Evolutionary conservation across 2,113 vertebrate genomes (phyloP), one percentile per base, ranked within the genome.

Genomic region (Hippoglossus stenolepis): DNA sequence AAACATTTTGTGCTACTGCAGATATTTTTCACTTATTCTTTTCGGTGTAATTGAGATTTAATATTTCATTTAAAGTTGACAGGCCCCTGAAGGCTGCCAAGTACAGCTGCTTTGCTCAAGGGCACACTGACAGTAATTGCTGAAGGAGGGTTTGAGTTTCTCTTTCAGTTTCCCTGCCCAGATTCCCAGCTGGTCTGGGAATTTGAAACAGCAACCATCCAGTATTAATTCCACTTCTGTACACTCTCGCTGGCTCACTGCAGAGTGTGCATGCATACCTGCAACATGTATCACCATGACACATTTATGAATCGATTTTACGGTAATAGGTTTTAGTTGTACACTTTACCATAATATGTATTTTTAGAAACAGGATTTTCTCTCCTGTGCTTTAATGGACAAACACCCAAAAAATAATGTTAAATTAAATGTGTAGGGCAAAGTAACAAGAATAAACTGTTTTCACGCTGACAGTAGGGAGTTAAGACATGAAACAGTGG

Each of bases 121-220:
- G 79, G 82, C 77, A 85, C 61, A 54, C 17, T 58, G 85, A 64
- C 70, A 14, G 54, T 84, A 82, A 82, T 61, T 61, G 69, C 26
- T 23, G 28, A 73, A 53, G 71, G 2, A 70, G 11, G 47, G 61
- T 72, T 77, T 79, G 62, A 47, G 62, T 79, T 87, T 81, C 23
- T 43, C 23, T 4, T 71, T 62, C 35, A 62, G 28, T 24, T 79
- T 62, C 65, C 57, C 43, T 66, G 56, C 56, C 65, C 66, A 63
- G 67, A 90, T 87, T 80, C 82, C 75, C 79, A 84, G 83, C 80
- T 85, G 80, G 75, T 73, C 54, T 71, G 24, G 62, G 64, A 72
- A 82, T 86, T 79, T 74, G 71, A 85, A 87, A 81, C 75, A 69
- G 62, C 62, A 82, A 75, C 67, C 74, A 72, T 38, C 24, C 65